Base-by-base conservation (phyloP, 2,113 vertebrate species). In the Psilopsiagon aurifrons region DNA sequence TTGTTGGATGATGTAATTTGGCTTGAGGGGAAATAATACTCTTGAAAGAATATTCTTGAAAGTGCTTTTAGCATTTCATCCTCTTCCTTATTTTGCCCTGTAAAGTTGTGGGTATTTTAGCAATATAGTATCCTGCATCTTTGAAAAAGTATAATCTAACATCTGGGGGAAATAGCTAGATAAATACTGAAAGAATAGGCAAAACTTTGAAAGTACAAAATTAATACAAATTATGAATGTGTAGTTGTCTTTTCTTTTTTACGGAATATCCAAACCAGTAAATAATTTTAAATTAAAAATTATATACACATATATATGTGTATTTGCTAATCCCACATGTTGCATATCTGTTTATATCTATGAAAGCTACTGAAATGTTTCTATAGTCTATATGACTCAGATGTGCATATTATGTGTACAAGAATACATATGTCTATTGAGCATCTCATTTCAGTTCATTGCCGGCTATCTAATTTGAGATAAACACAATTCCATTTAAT, bases 401-500 rank as follows among this genome's bases (percentile, higher is more conserved):
- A 82, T 49, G 6, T 68, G 28, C 35, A 27, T 84, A 33, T 46
- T 94, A 74, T 70, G 77, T 87, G 22, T 78, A 76, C 0, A 4
- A 57, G 44, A 67, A 62, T 80, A 33, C 43, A 29, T 35, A 29
- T 13, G 7, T 29, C 22, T 54, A 37, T 75, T 83, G 46, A 51
- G 25, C 33, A 75, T 70, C 33, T 91, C 29, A 64, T 86, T 95
- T 83, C 75, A 78, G 23, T 86, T 93, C 83, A 67, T 3, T 64
- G n/a, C 5, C 6, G 1, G 51, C 35, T 68, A 22, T 93, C 16
- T 81, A 83, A 86, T 91, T 91, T 78, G 43, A 94, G 62, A 88
- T 83, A 95, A 96, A 91, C 55, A 69, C 15, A 59, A 24, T 84
- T 92, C 35, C 55, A 25, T 94, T 92, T 86, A 73, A 57, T 75